Conservation (phyloP, 2,113 vertebrate species). For the Perccottus glenii region DNA sequence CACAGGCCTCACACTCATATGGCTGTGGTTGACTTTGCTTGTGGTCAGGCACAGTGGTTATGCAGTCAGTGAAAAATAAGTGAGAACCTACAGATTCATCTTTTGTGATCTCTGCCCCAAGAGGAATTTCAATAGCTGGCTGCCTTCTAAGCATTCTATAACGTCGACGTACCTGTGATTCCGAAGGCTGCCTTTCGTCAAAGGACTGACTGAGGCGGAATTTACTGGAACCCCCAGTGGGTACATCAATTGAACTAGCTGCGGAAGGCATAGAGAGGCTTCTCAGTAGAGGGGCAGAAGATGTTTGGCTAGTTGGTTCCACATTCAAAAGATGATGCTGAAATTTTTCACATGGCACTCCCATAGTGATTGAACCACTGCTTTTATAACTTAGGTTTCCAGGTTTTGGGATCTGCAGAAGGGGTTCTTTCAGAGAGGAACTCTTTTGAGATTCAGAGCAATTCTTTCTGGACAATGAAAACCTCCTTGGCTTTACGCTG, state of each 20-base stretch:
- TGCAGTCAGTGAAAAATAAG: constrained; percentile 52
- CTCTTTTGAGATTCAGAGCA: constrained; percentile 90
- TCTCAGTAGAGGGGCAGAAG: constrained; percentile 89
- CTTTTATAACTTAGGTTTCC: constrained; percentile 68
- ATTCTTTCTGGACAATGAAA: constrained; percentile 90
- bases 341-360: constrained; percentile 77
- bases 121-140: constrained; percentile 91
- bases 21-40: constrained; percentile 64
- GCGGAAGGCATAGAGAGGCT: constrained; percentile 96
- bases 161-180: constrained; percentile 83
- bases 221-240: constrained; percentile 78
- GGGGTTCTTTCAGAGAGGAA: constrained; percentile 80
- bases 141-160: constrained; percentile 91
- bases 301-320: constrained; percentile 51
- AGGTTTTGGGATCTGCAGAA: constrained; percentile 80
- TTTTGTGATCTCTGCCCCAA: constrained; percentile 81
- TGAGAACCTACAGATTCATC: constrained; percentile 59
- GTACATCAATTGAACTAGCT: constrained; percentile 81
- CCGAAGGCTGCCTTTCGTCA: constrained; percentile 85
- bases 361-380: constrained; percentile 78
- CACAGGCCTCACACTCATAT: constrained; percentile 90
- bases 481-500: constrained; percentile 94
- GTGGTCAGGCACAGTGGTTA: constrained; percentile 60
- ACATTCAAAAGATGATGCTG: constrained; percentile 64
- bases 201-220: constrained; percentile 93